Evolutionary conservation across 2,888 invertebrate species (phyloP).

Genomic region (Ctenicera cuprea): DNA sequence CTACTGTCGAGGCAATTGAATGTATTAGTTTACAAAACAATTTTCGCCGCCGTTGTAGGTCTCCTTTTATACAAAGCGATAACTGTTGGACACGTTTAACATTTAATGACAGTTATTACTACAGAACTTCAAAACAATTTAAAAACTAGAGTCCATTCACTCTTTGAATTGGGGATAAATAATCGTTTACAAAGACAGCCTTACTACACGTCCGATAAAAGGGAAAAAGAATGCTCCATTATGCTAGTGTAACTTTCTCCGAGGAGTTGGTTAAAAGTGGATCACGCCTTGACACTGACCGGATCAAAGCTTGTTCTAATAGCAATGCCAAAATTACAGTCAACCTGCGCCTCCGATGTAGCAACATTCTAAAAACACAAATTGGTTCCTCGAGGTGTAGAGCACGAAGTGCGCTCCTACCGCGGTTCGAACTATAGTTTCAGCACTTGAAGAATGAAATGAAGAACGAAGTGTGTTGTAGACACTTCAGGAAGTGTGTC

Average conservation of each 20-base stretch:
- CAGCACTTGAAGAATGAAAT: slow-evolving; percentile 35
- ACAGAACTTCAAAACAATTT: neutral
- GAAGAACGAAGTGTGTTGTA: slow-evolving; percentile 39
- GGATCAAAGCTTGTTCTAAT: slow-evolving; percentile 37
- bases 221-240: slow-evolving; percentile 50
- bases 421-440: slow-evolving; percentile 1
- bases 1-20: too few relatives aligned
- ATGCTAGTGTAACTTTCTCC: slow-evolving; percentile 48
- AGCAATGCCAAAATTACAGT: slow-evolving; percentile 28
- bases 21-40: too few relatives aligned
- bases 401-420: slow-evolving; percentile 4
- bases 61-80: too few relatives aligned
- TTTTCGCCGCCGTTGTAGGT: too few relatives aligned
- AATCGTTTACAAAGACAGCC: slow-evolving; percentile 5
- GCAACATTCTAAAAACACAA: slow-evolving; percentile 23
- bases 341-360: slow-evolving; percentile 9
- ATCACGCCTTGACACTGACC: slow-evolving; percentile 36
- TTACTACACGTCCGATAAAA: slow-evolving; percentile 38
- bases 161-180: slow-evolving; percentile 13
- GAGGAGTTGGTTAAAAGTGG: slow-evolving; percentile 40
- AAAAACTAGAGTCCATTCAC: slow-evolving; percentile 4
- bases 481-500: slow-evolving; percentile 38
- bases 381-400: slow-evolving; percentile 9
- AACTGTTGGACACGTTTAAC: too few relatives aligned
- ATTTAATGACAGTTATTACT: neutral